Base-by-base conservation (phyloP, 2,888 invertebrate genomes). In the Eumerus sabulonum region DNA sequence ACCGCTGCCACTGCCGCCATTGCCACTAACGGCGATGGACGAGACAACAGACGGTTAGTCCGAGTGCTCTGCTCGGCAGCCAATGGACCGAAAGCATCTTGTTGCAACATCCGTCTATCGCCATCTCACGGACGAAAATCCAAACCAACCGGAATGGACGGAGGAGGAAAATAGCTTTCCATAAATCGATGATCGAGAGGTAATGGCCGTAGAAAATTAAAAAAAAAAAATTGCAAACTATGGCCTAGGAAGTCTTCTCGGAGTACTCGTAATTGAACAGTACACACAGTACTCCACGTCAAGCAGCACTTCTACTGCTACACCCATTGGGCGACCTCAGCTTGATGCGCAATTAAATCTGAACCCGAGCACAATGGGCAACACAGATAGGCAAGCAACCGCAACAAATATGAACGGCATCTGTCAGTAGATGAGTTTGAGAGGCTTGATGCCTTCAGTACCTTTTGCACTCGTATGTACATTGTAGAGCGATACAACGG, bases 291-390 rank as follows among this genome's bases (percentile, higher is more conserved):
- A 5, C 3, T 7, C 27, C 27, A 7, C 27, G 27, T 27, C 27
- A 27, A 27, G 40, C 12, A 40, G 40, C n/a, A 40, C 40, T n/a
- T 3, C 40, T 40, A 57, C 53, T 72, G 50, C 64, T 71, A 76
- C 76, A 66, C 72, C 77, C 71, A 76, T 60, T 70, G 66, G 59
- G 66, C 66, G n/a, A n/a, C n/a, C n/a, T 72, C 68, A 74, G 82
- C 76, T 76, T 81, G 83, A 81, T 71, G 82, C 72, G 83, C 73
- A 81, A 81, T 77, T 76, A 76, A 82, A 64, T 71, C 66, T 44
- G 45, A 73, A 70, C 57, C 67, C 64, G 66, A 66, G 70, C 54
- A 47, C 40, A 40, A n/a, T n/a, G n/a, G 40, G 40, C 40, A 40
- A 11, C 59, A 72, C 51, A 45, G 71, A 60, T 50, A 51, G 64